Evolutionary conservation across 2,113 vertebrate species (phyloP).

Genomic region (Bothrops jararaca): DNA sequence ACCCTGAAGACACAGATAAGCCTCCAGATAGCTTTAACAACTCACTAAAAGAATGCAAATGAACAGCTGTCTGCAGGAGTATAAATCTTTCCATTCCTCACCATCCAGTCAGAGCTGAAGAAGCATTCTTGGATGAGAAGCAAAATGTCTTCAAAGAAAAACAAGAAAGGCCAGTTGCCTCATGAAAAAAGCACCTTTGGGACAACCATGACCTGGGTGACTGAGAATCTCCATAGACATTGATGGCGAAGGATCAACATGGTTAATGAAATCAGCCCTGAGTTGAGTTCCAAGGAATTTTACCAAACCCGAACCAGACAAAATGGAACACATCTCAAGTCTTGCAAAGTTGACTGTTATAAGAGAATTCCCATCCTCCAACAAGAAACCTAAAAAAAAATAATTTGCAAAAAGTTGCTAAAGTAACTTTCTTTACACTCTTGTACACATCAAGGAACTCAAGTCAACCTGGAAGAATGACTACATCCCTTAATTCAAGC

Average conservation of each 20-base stretch:
- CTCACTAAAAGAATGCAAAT: too few relatives aligned
- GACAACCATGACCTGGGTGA: too few relatives aligned
- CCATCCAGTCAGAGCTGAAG: too few relatives aligned
- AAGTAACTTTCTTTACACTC: background rate
- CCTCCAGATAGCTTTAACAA: too few relatives aligned
- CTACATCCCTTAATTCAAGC: background rate
- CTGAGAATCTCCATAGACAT: too few relatives aligned
- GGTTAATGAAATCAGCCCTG: background rate
- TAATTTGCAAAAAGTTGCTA: background rate
- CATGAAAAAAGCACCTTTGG: too few relatives aligned
- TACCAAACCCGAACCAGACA: background rate
- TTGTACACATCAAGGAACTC: background rate
- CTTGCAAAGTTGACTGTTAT: background rate
- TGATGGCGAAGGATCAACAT: background rate
- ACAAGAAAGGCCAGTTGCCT: too few relatives aligned
- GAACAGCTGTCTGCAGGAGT: too few relatives aligned
- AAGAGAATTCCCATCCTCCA: background rate
- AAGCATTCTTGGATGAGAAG: too few relatives aligned
- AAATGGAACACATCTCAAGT: background rate
- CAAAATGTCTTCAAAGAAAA: too few relatives aligned
- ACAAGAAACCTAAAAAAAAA: background rate
- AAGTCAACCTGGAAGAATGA: background rate
- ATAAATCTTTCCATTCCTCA: too few relatives aligned
- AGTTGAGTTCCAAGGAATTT: background rate
- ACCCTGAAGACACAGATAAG: too few relatives aligned